Evolutionary conservation across 1,140 invertebrate genomes (phyloP), one percentile per base, ranked within the genome.

Genomic region (Gryllus bimaculatus): DNA sequence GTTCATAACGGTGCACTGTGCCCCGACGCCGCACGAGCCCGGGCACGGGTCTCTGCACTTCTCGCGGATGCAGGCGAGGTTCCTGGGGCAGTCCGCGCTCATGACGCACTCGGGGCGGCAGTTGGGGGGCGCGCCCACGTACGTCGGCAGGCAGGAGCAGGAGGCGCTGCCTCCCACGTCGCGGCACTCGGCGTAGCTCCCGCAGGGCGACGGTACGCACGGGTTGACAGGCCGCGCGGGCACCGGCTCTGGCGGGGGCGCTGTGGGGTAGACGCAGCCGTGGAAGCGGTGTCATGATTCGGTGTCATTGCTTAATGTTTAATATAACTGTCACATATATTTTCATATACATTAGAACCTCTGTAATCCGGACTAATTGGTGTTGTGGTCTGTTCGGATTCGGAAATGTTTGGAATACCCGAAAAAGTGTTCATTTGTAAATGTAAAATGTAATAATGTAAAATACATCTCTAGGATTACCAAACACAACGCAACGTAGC

Each of bases 31-130:
- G 85, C 93, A 94, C n/a, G 91, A 90, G 54, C 92, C 90, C 74
- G 88, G 86, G 84, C 93, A 94, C 15, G 93, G 92, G 84, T 93
- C 90, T 83, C 88, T 87, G 84, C 93, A 94, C 85, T 91, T 92
- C 83, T 91, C 88, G 82, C 90, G 89, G 48, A 93, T 90, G 84
- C 92, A 95, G 73, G 93, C 91, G 83, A 90, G 86, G 82, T 90
- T 89, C 78, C 90, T 89, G 8, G 89, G 84, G 84, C 94, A 95
- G 83, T 95, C 93, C n/a, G 89, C 87, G 83, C 94, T 91, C 3
- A 91, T 89, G 15, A 88, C 86, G 85, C 92, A 93, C 85, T 93
- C 92, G 18, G 92, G 92, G 8, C 90, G 88, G 83, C 93, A 94
- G 82, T 90, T 89, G 48, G 92, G 92, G 26, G 92, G 91, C 21